Percentiles rank a stretch among this genome's conserved stretches.
phyloP scores from a whole-genome alignment of 2,888 invertebrate genomes.

The Nomada flava region DNA sequence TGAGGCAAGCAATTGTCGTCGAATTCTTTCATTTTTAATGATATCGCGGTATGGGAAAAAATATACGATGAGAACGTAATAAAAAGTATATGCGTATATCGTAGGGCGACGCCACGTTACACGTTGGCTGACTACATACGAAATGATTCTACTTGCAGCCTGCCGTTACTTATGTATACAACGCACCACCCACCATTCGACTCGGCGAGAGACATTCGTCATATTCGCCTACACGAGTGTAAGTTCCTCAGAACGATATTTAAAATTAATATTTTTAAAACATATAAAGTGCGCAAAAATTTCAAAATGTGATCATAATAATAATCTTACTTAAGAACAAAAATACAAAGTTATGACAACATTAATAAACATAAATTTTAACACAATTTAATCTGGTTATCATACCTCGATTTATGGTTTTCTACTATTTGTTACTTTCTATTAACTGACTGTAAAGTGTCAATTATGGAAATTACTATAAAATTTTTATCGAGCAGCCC shows the following conservation, averaged over 20 bases:
- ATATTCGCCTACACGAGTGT: background rate
- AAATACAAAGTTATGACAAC: background rate
- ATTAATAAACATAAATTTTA: too few relatives aligned
- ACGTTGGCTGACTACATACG: too few relatives aligned
- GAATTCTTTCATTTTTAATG: background rate
- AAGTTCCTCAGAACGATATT: background rate
- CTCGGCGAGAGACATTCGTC: background rate
- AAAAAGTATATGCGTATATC: too few relatives aligned
- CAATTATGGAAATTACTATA: too few relatives aligned
- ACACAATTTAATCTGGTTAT: too few relatives aligned
- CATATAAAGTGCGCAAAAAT: background rate
- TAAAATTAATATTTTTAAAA: background rate
- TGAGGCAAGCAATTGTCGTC: background rate
- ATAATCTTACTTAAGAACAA: background rate
- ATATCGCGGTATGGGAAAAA: background rate
- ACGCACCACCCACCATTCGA: background rate
- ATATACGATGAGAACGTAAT: background rate
- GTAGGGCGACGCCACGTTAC: too few relatives aligned
- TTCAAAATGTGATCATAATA: background rate
- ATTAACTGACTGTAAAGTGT: too few relatives aligned
- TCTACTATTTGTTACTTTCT: too few relatives aligned
- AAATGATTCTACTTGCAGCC: background rate
- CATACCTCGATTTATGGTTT: too few relatives aligned
- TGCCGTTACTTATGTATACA: background rate
- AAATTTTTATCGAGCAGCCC: too few relatives aligned